Evolutionary conservation across 2,797 vertebrate species (phyloP).

Genomic region (Darevskia mixta): DNA sequence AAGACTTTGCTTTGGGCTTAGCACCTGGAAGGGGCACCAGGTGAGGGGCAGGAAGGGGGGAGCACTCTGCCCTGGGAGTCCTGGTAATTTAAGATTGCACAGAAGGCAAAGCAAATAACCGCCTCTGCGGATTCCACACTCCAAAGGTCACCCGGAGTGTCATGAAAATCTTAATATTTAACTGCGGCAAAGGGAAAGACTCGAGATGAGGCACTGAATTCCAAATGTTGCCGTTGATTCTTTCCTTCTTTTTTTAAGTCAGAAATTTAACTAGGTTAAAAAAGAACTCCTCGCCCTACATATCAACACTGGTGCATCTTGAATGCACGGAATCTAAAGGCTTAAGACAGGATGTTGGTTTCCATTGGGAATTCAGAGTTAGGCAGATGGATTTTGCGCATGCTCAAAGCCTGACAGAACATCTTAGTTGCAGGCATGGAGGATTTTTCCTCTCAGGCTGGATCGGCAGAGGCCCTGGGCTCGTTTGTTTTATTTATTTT

Average conservation of each 20-base stretch:
- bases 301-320: not conserved
- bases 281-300: conserved; percentile 4
- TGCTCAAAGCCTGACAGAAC: not conserved
- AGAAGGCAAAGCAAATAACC: conserved; percentile 44
- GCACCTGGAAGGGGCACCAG: not conserved
- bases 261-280: conserved; percentile 21
- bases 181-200: conserved; percentile 37
- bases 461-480: not conserved
- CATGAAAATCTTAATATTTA: not conserved
- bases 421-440: not conserved
- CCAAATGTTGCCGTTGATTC: conserved; percentile 20
- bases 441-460: too few species aligned
- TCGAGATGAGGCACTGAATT: conserved; percentile 13
- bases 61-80: not conserved
- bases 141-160: conserved; percentile 33
- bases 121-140: conserved; percentile 36
- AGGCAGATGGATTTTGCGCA: not conserved
- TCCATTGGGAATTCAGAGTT: not conserved
- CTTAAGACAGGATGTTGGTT: too few species aligned
- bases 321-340: not conserved
- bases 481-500: not conserved
- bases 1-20: not conserved
- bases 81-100: conserved; percentile 15
- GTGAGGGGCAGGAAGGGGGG: conserved; percentile 39
- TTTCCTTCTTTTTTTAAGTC: not conserved